These are phyloP conservation scores for Rhineura floridana DNA, from an alignment of 2,113 vertebrate species.

Conservation along the genomic window DNA sequence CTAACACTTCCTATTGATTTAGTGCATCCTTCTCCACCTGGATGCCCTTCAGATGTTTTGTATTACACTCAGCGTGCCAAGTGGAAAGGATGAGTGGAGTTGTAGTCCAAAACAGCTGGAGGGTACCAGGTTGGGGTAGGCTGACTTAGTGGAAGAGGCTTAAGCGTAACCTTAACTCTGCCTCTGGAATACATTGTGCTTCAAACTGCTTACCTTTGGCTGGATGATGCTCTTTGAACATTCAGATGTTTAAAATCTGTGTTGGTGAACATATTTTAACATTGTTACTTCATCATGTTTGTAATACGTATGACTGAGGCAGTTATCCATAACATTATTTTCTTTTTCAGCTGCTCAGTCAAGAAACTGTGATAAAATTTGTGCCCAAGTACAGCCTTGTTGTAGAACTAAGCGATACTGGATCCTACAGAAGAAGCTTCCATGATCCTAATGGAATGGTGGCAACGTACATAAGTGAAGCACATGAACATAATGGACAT, in stretches of 20 bases:
- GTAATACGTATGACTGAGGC: not conserved
- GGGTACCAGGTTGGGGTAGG: not conserved
- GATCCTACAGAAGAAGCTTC: constrained; percentile 88
- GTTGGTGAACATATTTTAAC: not conserved
- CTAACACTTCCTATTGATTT: too few species aligned
- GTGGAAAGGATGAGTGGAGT: not conserved
- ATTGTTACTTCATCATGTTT: too few species aligned
- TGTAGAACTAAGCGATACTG: constrained; percentile 88
- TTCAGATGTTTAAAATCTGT: constrained; percentile 12
- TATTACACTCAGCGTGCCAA: not conserved
- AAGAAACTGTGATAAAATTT: constrained; percentile 86
- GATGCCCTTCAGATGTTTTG: too few species aligned
- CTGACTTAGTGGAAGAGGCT: not conserved
- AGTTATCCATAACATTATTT: not conserved
- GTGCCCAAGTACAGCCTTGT: constrained; percentile 91
- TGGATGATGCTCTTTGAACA: not conserved
- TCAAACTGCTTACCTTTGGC: constrained; percentile 16
- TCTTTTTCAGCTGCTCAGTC: constrained; percentile 85
- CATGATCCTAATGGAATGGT: constrained; percentile 89
- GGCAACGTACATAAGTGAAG: constrained; percentile 86
- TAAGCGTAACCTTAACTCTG: not conserved
- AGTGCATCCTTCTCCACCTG: too few species aligned
- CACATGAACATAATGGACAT: constrained; percentile 84
- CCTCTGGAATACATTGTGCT: not conserved
- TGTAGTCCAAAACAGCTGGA: not conserved